These are phyloP conservation scores for Patella depressa DNA, from an alignment of 2,888 invertebrate species.

Conservation along the genomic window DNA sequence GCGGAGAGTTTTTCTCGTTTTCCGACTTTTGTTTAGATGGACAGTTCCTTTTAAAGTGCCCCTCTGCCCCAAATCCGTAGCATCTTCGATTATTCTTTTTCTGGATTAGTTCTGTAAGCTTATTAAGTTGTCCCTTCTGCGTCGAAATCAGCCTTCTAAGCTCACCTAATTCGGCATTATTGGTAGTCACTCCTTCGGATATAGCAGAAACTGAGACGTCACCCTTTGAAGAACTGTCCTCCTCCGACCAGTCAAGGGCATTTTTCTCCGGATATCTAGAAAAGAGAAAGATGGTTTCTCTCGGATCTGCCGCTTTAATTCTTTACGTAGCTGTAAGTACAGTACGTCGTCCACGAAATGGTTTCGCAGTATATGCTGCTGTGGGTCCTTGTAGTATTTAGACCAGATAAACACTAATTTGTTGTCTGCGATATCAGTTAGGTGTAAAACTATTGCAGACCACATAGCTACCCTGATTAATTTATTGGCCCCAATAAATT, in stretches of 20 bases:
- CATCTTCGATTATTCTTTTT: background rate
- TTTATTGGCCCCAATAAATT: no score
- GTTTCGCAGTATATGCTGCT: background rate
- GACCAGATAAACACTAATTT: no score
- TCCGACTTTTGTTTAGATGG: no score
- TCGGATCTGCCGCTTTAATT: background rate
- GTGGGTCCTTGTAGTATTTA: no score
- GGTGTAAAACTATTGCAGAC: no score
- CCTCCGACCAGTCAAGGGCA: background rate
- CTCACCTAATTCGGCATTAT: background rate
- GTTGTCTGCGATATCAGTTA: no score
- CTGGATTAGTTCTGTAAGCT: background rate
- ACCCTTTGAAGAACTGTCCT: background rate
- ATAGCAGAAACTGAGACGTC: no score
- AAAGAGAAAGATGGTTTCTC: background rate
- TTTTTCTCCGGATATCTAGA: background rate
- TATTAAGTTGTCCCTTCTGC: background rate
- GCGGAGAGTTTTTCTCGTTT: background rate
- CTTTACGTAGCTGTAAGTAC: background rate
- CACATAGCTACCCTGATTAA: no score
- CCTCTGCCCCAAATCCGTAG: background rate
- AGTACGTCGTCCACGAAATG: background rate
- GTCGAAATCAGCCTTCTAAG: background rate
- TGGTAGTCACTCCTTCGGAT: background rate
- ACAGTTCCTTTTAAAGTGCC: background rate